Evolutionary conservation across 2,888 invertebrate genomes (phyloP), one percentile per base, ranked within the genome.

Genomic region (Apantesis nais): DNA sequence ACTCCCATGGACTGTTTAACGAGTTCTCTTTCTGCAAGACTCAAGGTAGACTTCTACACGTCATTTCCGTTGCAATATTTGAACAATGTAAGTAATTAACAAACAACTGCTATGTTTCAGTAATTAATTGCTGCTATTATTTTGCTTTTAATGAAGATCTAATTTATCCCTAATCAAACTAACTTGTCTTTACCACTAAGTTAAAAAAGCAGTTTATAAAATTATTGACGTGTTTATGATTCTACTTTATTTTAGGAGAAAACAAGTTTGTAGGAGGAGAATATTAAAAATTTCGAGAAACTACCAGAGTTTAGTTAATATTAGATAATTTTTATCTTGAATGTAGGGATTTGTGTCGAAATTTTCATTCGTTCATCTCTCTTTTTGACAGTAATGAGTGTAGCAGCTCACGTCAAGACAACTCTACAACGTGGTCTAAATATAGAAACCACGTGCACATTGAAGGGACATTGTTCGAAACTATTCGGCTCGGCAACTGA

Each of bases 391-490:
- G n/a, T 29, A 58, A 29, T 68, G 2, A 25, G 55, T 25, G 25
- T 55, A 73, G 60, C 55, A 70, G 71, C 67, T 64, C 62, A 69
- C 63, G 37, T 63, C 52, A 70, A 64, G 65, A 61, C 63, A 60
- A 61, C 67, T 74, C 67, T 76, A 82, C 81, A 81, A 83, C 85
- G 80, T 83, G 83, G 74, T 89, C 88, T 90, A 90, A 87, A 88
- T 89, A 84, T 90, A 90, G 79, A 76, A 71, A 87, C 90, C 94
- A 93, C 93, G 93, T 93, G 93, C 85, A 85, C 74, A 73, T 73
- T 79, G 83, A 80, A 87, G 88, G 89, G 88, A 90, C 90, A 89
- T 84, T 87, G 89, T 87, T 86, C 89, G 80, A 78, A 79, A 66
- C 70, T 68, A 79, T 78, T 83, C 79, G 84, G 78, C 83, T 85